These are phyloP conservation scores for Tenebrosternarchus preto DNA, from an alignment of 2,113 vertebrate species.

Conservation along the genomic window DNA sequence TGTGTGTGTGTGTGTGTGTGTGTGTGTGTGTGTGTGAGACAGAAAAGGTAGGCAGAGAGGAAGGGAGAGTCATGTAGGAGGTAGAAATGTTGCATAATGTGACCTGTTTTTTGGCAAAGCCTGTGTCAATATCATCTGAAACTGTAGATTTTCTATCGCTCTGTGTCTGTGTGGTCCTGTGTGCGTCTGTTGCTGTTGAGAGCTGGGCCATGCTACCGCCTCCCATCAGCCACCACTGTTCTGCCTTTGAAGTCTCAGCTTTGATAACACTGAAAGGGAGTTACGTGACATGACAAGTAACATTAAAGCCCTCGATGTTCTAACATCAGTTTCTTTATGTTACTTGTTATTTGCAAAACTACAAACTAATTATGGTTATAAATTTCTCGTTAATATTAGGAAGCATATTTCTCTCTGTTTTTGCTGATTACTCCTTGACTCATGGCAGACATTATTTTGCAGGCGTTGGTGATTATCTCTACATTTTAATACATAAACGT, in stretches of 20 bases:
- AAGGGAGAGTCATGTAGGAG: not conserved
- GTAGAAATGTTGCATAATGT: constrained; percentile 29
- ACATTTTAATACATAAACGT: not conserved
- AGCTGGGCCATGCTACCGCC: constrained; percentile 12
- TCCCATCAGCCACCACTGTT: constrained; percentile 28
- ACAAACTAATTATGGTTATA: too few relatives aligned
- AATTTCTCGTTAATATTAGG: too few relatives aligned
- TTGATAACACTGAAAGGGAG: constrained; percentile 35
- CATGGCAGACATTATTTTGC: not conserved
- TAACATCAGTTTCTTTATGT: not conserved
- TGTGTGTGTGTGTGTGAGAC: too few relatives aligned
- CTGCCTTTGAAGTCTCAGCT: constrained; percentile 41
- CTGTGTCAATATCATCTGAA: constrained; percentile 9
- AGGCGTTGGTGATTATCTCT: too few relatives aligned
- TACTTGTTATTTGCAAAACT: not conserved
- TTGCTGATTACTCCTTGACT: too few relatives aligned
- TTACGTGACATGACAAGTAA: constrained; percentile 40
- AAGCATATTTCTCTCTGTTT: too few relatives aligned
- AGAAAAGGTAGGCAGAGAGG: not conserved
- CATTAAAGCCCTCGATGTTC: constrained; percentile 39
- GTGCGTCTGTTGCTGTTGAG: constrained; percentile 42
- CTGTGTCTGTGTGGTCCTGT: not conserved
- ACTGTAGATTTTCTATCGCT: not conserved
- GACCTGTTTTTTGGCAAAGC: not conserved
- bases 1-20: too few relatives aligned